Evolutionary conservation across 2,888 invertebrate genomes (phyloP).

Genomic region (Blera fallax): DNA sequence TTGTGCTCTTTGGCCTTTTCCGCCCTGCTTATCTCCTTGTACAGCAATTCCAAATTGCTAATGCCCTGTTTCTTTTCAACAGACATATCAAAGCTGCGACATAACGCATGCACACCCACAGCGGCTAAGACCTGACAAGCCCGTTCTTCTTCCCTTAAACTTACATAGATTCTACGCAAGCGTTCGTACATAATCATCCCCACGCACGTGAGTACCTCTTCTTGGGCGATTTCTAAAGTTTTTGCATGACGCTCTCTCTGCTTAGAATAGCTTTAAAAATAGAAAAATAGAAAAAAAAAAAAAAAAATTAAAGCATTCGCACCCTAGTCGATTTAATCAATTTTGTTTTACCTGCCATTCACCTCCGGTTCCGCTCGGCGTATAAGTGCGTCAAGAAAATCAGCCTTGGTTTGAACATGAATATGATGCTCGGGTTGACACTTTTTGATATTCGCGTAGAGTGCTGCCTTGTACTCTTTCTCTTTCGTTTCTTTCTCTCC

Average conservation of each 20-base stretch:
- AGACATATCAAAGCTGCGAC: constrained; percentile 94
- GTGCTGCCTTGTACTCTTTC: constrained; percentile 92
- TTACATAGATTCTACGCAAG: constrained; percentile 92
- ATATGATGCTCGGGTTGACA: constrained; percentile 92
- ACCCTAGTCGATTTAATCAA: not conserved
- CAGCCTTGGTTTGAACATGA: constrained; percentile 93
- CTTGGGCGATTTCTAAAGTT: constrained; percentile 98
- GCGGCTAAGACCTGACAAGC: constrained; percentile 97
- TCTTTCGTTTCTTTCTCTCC: constrained; percentile 93
- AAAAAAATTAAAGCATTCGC: not conserved
- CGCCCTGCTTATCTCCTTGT: constrained; percentile 93
- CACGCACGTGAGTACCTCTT: constrained; percentile 96
- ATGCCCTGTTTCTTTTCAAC: constrained; percentile 94
- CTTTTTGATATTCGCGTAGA: constrained; percentile 93
- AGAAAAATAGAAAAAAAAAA: not conserved
- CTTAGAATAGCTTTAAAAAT: constrained; percentile 82
- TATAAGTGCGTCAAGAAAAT: constrained; percentile 93
- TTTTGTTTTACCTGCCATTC: constrained; percentile 86
- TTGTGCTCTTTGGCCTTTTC: constrained; percentile 92
- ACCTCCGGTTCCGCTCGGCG: constrained; percentile 95
- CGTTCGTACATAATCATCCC: constrained; percentile 96
- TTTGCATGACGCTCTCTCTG: constrained; percentile 96
- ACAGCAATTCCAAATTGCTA: constrained; percentile 93
- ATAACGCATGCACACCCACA: constrained; percentile 92
- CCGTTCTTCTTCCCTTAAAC: constrained; percentile 94